Evolutionary conservation across 64 coral and sea anemone species (phyloP).

Genomic region (Montipora sp.): DNA sequence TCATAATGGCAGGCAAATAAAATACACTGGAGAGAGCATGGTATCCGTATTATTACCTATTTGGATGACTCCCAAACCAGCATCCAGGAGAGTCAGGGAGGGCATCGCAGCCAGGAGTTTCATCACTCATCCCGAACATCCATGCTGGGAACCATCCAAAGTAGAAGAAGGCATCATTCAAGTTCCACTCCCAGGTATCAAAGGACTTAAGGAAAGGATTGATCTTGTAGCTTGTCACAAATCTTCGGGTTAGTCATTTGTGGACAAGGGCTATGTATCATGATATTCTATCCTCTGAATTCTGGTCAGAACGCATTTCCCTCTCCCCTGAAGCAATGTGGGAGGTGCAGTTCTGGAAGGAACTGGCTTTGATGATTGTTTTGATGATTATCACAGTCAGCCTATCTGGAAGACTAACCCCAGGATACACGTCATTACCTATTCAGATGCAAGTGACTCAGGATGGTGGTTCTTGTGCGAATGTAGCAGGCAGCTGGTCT

Average conservation of each 20-base stretch:
- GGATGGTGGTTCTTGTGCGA: not conserved
- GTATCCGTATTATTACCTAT: constrained; percentile 36
- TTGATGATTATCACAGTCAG: constrained; percentile 31
- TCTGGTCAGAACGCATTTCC: too few relatives aligned
- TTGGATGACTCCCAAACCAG: not conserved
- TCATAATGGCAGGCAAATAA: too few relatives aligned
- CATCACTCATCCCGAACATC: constrained; percentile 26
- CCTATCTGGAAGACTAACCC: constrained; percentile 22
- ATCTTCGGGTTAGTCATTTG: not conserved
- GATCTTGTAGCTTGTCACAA: not conserved
- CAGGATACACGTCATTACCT: constrained; percentile 12
- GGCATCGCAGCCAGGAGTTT: constrained; percentile 48
- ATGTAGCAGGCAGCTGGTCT: not conserved
- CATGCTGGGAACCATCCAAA: constrained; percentile 57
- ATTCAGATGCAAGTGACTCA: constrained; percentile 23
- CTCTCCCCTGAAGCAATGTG: not conserved
- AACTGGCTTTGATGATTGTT: constrained; percentile 36
- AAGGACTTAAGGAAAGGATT: not conserved
- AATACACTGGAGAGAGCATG: constrained; percentile 17
- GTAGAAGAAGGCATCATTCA: constrained; percentile 42
- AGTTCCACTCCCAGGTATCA: constrained; percentile 24
- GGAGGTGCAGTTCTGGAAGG: constrained; percentile 37
- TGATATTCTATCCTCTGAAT: too few relatives aligned
- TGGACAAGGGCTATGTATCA: too few relatives aligned
- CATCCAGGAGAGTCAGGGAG: not conserved